These are phyloP conservation scores for Sinocyclocheilus maitianheensis DNA, from an alignment of 2,113 vertebrate species.

Conservation along the genomic window DNA sequence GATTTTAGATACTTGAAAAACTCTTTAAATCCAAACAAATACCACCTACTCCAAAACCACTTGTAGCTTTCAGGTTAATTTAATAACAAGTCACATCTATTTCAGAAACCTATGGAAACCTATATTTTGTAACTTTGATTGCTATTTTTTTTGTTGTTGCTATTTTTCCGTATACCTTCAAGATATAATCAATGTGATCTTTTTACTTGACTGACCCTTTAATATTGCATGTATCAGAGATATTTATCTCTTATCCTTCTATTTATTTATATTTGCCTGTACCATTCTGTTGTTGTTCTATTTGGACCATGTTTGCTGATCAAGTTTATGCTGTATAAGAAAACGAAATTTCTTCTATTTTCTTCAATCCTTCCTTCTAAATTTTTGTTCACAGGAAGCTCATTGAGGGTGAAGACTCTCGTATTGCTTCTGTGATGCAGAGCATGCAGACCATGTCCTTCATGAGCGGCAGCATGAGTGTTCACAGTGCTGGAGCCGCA, in stretches of 20 bases:
- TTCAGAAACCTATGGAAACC: too few relatives aligned
- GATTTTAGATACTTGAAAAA: not conserved
- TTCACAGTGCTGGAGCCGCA: constrained; percentile 48
- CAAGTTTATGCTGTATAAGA: too few relatives aligned
- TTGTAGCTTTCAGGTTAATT: not conserved
- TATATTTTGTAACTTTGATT: too few relatives aligned
- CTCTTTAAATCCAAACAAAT: not conserved
- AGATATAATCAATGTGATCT: too few relatives aligned
- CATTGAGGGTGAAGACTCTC: constrained; percentile 76
- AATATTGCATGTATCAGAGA: too few relatives aligned
- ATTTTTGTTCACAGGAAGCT: constrained; percentile 70
- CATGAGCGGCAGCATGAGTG: constrained; percentile 55
- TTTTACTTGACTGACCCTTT: too few relatives aligned
- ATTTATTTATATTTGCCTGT: too few relatives aligned
- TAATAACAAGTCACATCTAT: not conserved
- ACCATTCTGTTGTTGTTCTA: too few relatives aligned
- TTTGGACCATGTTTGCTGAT: too few relatives aligned
- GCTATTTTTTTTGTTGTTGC: too few relatives aligned
- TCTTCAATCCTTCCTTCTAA: not conserved
- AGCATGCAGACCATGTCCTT: constrained; percentile 66
- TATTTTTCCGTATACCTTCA: too few relatives aligned
- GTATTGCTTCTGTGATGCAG: constrained; percentile 69
- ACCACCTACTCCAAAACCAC: not conserved
- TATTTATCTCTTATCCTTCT: too few relatives aligned
- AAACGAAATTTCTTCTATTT: not conserved